A percentile compares a stretch with the other conserved stretches of the same genome.
These are phyloP conservation scores for Helostoma temminkii DNA, from an alignment of 2,797 vertebrate genomes.

Conservation along the genomic window DNA sequence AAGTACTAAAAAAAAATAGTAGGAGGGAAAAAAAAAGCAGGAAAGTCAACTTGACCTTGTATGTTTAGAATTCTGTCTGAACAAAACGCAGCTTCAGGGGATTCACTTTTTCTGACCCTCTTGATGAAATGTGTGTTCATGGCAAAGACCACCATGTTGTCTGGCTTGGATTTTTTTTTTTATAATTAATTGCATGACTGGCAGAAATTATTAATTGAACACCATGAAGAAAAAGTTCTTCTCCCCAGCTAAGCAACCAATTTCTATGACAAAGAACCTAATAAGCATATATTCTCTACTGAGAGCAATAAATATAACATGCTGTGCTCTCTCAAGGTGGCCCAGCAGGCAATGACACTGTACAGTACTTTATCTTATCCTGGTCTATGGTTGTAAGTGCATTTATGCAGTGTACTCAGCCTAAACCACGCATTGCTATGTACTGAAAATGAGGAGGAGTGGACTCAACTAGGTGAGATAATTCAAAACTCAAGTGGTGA, in stretches of 20 bases:
- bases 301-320: constrained; percentile 8
- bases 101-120: constrained; percentile 12
- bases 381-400: constrained; percentile 29
- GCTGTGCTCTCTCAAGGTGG: constrained; percentile 24
- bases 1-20: constrained; percentile 18
- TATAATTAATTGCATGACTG: not conserved
- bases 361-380: constrained; percentile 11
- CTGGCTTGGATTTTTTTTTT: constrained; percentile 9
- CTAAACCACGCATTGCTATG: constrained; percentile 19
- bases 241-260: constrained; percentile 1
- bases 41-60: constrained; percentile 12
- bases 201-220: constrained; percentile 7
- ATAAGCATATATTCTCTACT: constrained; percentile 3
- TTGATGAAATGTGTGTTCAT: constrained; percentile 23
- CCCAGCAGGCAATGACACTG: constrained; percentile 16
- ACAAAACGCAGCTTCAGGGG: constrained; percentile 31
- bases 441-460: constrained; percentile 22
- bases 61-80: constrained; percentile 40
- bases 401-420: constrained; percentile 30
- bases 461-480: constrained; percentile 25
- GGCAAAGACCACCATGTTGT: constrained; percentile 19
- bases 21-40: not conserved
- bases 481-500: constrained; percentile 33
- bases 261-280: not conserved
- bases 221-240: not conserved